Percentiles rank a stretch among this genome's conserved stretches.
phyloP scores from a whole-genome alignment of 2,797 vertebrate species.

The Hydrocynus forskahlii region DNA sequence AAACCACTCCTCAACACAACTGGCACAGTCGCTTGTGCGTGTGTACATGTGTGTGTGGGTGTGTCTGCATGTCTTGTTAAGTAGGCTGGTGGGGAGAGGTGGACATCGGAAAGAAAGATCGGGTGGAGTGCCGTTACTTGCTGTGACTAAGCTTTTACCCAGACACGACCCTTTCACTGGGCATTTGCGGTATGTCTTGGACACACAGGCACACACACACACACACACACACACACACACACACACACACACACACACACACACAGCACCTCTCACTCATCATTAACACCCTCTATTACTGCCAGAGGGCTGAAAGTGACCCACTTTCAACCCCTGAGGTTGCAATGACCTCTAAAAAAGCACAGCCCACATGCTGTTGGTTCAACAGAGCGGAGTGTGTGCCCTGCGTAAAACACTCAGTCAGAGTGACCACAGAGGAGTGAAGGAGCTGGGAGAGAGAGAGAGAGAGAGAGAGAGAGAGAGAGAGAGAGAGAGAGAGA shows the following conservation, averaged over 20 bases:
- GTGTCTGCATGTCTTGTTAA: conserved; percentile 36
- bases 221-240: conserved; percentile 24
- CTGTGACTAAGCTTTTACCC: conserved; percentile 53
- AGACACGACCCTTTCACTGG: conserved; percentile 40
- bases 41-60: conserved; percentile 27
- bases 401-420: conserved; percentile 34
- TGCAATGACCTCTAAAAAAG: conserved; percentile 48
- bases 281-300: conserved; percentile 40
- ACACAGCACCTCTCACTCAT: conserved; percentile 28
- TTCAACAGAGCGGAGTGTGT: not conserved
- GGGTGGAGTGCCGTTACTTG: conserved; percentile 38
- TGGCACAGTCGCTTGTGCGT: conserved; percentile 20
- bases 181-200: conserved; percentile 38
- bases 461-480: conserved; percentile 10
- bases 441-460: not conserved
- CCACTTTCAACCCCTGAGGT: conserved; percentile 36
- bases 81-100: not conserved
- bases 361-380: conserved; percentile 25
- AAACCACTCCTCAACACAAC: not conserved
- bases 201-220: conserved; percentile 12
- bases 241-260: conserved; percentile 39
- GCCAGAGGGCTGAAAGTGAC: conserved; percentile 42
- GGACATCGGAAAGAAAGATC: not conserved
- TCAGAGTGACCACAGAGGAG: conserved; percentile 45
- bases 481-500: conserved; percentile 28